A percentile compares a stretch with the other conserved stretches of the same genome.
phyloP scores from a whole-genome alignment of 2,888 invertebrate species.

The Selenia dentaria region DNA sequence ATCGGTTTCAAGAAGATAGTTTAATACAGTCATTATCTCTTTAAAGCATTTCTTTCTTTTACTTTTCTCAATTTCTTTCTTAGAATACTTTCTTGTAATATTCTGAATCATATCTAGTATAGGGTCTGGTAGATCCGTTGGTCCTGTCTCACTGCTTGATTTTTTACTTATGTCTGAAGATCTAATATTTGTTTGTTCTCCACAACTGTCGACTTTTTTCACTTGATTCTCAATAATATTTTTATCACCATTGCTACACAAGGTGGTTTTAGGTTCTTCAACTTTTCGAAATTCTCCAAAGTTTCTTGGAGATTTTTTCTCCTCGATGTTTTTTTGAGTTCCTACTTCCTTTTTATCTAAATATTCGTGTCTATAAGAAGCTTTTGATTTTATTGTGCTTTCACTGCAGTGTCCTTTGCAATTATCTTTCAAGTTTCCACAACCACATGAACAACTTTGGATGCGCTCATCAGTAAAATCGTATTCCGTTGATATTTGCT shows the following conservation, averaged over 20 bases:
- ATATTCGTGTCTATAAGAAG: neutral
- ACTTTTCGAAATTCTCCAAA: neutral
- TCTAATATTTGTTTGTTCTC: slow-evolving; percentile 4
- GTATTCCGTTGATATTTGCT: neutral
- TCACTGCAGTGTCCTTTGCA: slow-evolving; percentile 9
- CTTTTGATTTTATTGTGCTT: neutral
- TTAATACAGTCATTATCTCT: slow-evolving; percentile 68
- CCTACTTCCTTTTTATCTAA: slow-evolving; percentile 25
- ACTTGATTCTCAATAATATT: slow-evolving; percentile 1
- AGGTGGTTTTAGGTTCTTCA: neutral
- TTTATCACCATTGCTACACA: neutral
- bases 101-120: slow-evolving; percentile 66
- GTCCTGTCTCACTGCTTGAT: slow-evolving; percentile 18
- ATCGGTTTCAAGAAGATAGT: slow-evolving; percentile 73
- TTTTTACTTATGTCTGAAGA: slow-evolving; percentile 10
- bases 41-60: slow-evolving; percentile 71
- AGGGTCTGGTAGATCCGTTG: slow-evolving; percentile 42
- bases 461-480: neutral
- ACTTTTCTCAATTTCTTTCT: slow-evolving; percentile 57
- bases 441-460: slow-evolving; percentile 17
- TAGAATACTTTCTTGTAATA: slow-evolving; percentile 73
- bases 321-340: slow-evolving; percentile 34
- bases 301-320: slow-evolving; percentile 3
- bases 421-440: slow-evolving; percentile 10
- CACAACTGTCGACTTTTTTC: slow-evolving; percentile 7